Percentiles rank a stretch among this genome's conserved stretches.
phyloP scores from a whole-genome alignment of 2,113 vertebrate genomes.

The Larimichthys crocea region DNA sequence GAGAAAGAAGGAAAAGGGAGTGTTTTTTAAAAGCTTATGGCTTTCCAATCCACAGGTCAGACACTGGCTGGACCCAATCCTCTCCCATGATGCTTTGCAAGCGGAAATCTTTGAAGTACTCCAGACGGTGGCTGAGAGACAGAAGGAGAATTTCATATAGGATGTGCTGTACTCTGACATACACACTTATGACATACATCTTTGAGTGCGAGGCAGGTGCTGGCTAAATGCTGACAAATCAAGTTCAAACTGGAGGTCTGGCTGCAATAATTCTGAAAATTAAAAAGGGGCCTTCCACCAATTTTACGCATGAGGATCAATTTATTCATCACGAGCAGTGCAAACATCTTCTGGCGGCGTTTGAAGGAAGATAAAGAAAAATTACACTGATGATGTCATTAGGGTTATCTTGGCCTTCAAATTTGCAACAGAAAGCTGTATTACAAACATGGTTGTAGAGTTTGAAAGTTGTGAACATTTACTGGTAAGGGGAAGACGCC shows the following conservation, averaged over 20 bases:
- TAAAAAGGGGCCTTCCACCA: background rate
- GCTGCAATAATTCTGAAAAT: background rate
- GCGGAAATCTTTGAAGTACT: conserved; percentile 84
- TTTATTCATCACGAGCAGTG: background rate
- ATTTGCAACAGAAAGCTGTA: background rate
- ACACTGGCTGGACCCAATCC: conserved; percentile 81
- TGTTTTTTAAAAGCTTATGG: conserved; percentile 49
- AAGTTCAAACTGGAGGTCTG: background rate
- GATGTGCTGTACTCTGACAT: background rate
- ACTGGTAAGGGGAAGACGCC: background rate
- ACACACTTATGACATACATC: background rate
- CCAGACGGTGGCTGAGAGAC: conserved; percentile 72
- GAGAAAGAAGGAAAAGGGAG: background rate
- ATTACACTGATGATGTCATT: background rate
- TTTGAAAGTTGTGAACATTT: background rate
- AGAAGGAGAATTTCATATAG: background rate
- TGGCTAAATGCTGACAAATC: background rate
- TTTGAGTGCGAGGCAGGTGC: background rate
- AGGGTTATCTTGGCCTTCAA: background rate
- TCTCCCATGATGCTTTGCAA: conserved; percentile 85
- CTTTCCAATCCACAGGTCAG: conserved; percentile 77
- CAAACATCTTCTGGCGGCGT: background rate
- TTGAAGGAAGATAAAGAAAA: background rate
- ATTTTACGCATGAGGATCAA: background rate
- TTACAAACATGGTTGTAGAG: background rate